Conservation (phyloP, 2,113 vertebrate genomes). For the Caretta caretta region DNA sequence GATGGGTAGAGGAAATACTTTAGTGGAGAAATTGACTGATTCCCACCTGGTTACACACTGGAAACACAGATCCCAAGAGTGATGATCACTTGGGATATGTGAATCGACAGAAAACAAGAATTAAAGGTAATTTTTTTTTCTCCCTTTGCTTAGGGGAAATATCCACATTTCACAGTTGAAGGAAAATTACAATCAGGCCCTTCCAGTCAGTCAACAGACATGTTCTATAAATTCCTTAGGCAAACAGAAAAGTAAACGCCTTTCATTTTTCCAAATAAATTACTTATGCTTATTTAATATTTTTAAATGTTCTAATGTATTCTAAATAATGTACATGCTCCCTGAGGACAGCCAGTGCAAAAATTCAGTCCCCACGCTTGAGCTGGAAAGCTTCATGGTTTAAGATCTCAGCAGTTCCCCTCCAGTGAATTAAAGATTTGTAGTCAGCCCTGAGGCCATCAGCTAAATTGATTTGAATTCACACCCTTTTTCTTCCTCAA, state of each 20-base stretch:
- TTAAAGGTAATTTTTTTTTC: conserved; percentile 48
- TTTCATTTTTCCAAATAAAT: conserved; percentile 49
- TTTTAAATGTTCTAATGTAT: conserved; percentile 45
- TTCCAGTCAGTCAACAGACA: conserved; percentile 43
- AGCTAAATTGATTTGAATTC: conserved; percentile 12
- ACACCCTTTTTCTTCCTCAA: neutral
- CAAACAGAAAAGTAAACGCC: conserved; percentile 3
- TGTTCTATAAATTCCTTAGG: conserved; percentile 31
- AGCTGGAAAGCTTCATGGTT: neutral
- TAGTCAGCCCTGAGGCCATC: neutral
- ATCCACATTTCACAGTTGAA: neutral
- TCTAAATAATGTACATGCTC: conserved; percentile 17
- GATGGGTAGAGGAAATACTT: conserved; percentile 36
- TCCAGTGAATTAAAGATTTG: conserved; percentile 13
- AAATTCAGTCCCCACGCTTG: neutral
- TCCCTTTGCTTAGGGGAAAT: conserved; percentile 37
- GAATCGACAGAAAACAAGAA: neutral
- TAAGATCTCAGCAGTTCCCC: neutral
- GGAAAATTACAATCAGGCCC: conserved; percentile 5
- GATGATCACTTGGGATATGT: conserved; percentile 39
- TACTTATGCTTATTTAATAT: conserved; percentile 34
- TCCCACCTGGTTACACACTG: neutral
- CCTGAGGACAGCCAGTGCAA: neutral
- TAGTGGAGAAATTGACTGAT: conserved; percentile 9
- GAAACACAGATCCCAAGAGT: conserved; percentile 32